Base-by-base conservation (phyloP, 2,888 invertebrate genomes). In the Meandrusa payeni region DNA sequence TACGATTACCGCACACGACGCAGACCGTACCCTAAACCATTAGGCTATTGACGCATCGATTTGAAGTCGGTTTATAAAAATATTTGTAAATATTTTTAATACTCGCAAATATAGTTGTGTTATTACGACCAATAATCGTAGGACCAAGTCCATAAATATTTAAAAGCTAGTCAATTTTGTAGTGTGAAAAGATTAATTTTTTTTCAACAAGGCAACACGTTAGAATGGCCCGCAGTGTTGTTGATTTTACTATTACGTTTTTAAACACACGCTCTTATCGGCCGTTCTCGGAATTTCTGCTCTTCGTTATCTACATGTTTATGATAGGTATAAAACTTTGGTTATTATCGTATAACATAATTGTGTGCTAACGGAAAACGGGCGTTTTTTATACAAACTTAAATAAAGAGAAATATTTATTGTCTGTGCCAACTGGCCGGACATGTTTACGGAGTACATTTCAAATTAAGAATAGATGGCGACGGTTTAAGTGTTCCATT, bases 281-380 rank as follows among this genome's bases (percentile, higher is more conserved):
- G 19, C 11, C 11, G 7, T 42, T 37, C 42, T 38, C 22, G 19
- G 43, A 32, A 38, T 32, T 24, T 37, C 15, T 27, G 43, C 43
- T 38, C 43, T 20, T 11, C 10, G 26, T 38, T 42, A 42, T 42
- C 36, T 19, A 31, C 28, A 13, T 38, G 32, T 34, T 26, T 29
- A 43, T 27, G 32, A 38, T 32, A 31, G 24, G 3, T 24, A 24
- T 37, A 38, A 36, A 37, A 26, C 31, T 32, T 32, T 43, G 11
- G 11, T 34, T 26, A 20, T 20, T 28, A 23, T 28, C 28, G 23
- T 41, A 23, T 27, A 20, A 20, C 26, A 34, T 28, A 22, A 41
- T 34, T 33, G 26, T 41, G 11, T 34, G 38, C 22, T 7, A 29
- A 15, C 12, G 19, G 17, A 27, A 26, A 41, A 33, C 19, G 20